Evolutionary conservation across 2,797 vertebrate species (phyloP).

Genomic region (Ctenochaetus hawaiiensis): DNA sequence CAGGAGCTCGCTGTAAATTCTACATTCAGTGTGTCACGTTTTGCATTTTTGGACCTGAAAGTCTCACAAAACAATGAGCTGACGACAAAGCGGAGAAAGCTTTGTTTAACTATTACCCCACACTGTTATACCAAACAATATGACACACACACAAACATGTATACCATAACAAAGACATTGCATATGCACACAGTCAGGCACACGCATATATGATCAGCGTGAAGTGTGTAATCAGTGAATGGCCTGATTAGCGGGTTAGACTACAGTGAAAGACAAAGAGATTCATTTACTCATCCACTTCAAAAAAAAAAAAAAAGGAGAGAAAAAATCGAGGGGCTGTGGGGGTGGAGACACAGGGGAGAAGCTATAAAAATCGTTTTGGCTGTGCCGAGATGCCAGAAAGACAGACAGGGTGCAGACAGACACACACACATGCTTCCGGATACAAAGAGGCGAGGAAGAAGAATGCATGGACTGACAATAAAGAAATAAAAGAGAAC

Average conservation of each 20-base stretch:
- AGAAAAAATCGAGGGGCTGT: conserved; percentile 40
- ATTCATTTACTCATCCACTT: conserved; percentile 73
- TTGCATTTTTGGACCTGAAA: conserved; percentile 39
- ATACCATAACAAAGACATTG: conserved; percentile 32
- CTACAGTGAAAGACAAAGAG: conserved; percentile 74
- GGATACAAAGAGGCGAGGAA: conserved; percentile 58
- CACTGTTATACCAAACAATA: conserved; percentile 22
- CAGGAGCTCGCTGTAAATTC: conserved; percentile 26
- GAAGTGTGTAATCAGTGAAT: conserved; percentile 80
- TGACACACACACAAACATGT: conserved; percentile 12
- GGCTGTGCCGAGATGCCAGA: conserved; percentile 52
- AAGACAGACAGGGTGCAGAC: conserved; percentile 58
- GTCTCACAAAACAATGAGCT: conserved; percentile 36
- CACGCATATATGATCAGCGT: conserved; percentile 64
- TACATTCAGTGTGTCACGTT: conserved; percentile 2
- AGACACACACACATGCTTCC: conserved; percentile 48
- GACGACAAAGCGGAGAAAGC: conserved; percentile 19
- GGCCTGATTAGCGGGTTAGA: conserved; percentile 78
- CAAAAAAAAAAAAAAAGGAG: not conserved
- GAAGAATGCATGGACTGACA: conserved; percentile 45
- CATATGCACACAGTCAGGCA: conserved; percentile 39
- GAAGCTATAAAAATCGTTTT: conserved; percentile 67
- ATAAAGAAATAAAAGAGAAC: conserved; percentile 48
- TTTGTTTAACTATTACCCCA: conserved; percentile 46
- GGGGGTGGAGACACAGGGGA: conserved; percentile 57